Percentiles rank a stretch among this genome's conserved stretches.
Conservation (phyloP, 2,113 vertebrate species). For the Lophochroa leadbeateri region DNA sequence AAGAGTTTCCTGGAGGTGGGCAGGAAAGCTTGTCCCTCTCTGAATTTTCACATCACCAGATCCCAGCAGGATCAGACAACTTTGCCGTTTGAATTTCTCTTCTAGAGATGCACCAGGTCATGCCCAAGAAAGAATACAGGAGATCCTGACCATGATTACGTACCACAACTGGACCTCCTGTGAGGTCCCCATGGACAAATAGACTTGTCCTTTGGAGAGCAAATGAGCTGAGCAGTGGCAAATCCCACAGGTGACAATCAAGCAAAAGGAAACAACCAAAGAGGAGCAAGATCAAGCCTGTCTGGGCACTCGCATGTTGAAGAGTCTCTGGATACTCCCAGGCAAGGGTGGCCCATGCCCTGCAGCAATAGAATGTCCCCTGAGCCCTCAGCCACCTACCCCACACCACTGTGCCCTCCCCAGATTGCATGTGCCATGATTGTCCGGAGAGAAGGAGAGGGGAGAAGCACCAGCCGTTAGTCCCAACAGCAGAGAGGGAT, state of each 20-base stretch:
- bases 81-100: background rate
- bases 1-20: background rate
- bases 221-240: background rate
- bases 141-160: background rate
- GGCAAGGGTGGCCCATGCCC: background rate
- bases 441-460: background rate
- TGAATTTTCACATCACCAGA: background rate
- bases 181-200: rapidly evolving
- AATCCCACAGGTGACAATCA: background rate
- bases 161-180: background rate
- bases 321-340: background rate
- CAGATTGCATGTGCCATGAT: background rate
- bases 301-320: background rate
- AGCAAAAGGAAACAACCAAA: background rate
- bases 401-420: background rate
- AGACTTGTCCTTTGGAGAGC: background rate
- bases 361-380: background rate
- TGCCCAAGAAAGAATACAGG: background rate
- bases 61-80: background rate
- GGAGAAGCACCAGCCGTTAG: background rate
- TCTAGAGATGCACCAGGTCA: background rate
- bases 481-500: background rate
- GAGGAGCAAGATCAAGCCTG: background rate
- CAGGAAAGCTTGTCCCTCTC: background rate
- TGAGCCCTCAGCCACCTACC: background rate